phyloP scores from a whole-genome alignment of 2,888 invertebrate species.

The Cremastinae sp. region DNA sequence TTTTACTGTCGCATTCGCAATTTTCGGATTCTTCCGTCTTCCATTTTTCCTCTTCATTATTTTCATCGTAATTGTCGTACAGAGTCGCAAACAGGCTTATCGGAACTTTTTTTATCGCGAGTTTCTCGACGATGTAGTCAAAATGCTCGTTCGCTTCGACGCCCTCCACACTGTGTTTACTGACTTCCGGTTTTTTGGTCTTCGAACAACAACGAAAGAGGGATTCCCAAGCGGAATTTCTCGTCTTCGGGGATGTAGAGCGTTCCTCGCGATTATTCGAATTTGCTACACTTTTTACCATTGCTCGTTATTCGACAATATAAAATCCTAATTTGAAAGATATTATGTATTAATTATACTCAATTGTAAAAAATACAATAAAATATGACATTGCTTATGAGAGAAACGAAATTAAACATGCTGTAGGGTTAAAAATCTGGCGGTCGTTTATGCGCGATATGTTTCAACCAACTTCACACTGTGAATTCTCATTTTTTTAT shows the following conservation, averaged over 20 bases:
- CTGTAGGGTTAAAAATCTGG: no score
- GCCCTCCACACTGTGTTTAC: conserved; percentile 10
- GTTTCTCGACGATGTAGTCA: conserved; percentile 71
- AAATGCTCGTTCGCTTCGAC: conserved; percentile 52
- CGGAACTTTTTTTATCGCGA: conserved; percentile 68
- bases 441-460: no score
- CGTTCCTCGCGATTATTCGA: no score
- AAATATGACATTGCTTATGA: no score
- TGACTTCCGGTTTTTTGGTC: conserved; percentile 2
- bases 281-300: background rate
- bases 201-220: conserved; percentile 50
- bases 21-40: background rate
- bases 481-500: no score
- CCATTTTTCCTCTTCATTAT: background rate
- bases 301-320: background rate
- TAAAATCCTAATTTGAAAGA: no score
- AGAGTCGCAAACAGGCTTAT: conserved; percentile 61
- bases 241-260: background rate
- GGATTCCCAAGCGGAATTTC: conserved; percentile 36
- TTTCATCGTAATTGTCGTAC: conserved; percentile 41
- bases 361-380: no score
- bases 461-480: no score
- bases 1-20: conserved; percentile 16
- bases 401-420: no score
- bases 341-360: no score